Evolutionary conservation across 2,113 vertebrate species (phyloP), one percentile per base, ranked within the genome.

Genomic region (Xiphophorus maculatus): DNA sequence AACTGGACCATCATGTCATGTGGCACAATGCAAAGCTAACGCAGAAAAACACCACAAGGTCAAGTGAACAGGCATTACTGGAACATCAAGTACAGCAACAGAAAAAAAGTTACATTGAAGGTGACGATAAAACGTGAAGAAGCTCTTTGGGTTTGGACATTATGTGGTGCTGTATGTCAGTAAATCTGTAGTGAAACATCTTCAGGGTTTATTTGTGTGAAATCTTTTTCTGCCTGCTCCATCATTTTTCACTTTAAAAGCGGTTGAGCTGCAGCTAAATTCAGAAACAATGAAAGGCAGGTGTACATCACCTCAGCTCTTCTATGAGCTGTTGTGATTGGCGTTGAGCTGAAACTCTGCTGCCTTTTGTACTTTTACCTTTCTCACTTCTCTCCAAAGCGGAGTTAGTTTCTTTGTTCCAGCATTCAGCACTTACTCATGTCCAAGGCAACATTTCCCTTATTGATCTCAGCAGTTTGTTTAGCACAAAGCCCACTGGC

Each of bases 371-470:
- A 58, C 22, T 58, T n/a, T 25, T 58, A 58, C 51, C 25, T 58
- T 58, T 8, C 51, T 11, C 51, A 58, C 51, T n/a, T 58, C 51
- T 58, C 22, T 58, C 7, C 51, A 58, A 10, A 58, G 51, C 9
- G n/a, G 51, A 8, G 22, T 58, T 58, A 3, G 51, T 58, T 58
- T 25, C 51, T 58, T 72, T 65, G 58, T 29, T 22, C 32, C 40
- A 7, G 51, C 40, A 30, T 61, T 79, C 63, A 64, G 64, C 65
- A 60, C 66, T 78, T 78, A 71, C 35, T 85, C 65, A 58, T 71
- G 66, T 81, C 74, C 67, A 77, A 77, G 58, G 75, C 63, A 79
- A 73, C 72, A 77, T 74, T 86, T 84, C 86, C 81, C 37, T 27
- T 75, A 83, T 79, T 78, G 77, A 83, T 85, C 77, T 30, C 1